These are phyloP conservation scores for Tragelaphus imberbis DNA, from an alignment of 2,113 vertebrate genomes.

Conservation along the genomic window DNA sequence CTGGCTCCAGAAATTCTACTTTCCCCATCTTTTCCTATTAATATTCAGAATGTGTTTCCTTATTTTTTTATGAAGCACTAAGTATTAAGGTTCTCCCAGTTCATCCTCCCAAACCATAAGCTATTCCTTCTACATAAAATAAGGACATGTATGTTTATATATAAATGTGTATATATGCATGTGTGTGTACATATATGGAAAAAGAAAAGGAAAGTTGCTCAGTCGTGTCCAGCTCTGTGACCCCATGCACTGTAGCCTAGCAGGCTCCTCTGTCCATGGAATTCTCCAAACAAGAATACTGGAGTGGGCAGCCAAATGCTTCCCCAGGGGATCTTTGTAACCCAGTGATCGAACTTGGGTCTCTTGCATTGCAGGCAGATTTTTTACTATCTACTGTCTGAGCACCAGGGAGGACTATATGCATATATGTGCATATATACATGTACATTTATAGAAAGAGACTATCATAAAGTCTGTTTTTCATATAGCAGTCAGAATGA, in stretches of 20 bases:
- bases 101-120: neutral
- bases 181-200: neutral
- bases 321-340: neutral
- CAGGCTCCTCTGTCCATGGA: neutral
- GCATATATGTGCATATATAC: neutral
- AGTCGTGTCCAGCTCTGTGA: rapidly evolving
- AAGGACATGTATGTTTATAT: neutral
- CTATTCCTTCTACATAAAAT: neutral
- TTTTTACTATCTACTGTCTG: neutral
- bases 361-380: neutral
- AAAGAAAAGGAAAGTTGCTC: neutral
- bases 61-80: neutral
- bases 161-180: neutral
- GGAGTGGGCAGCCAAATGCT: neutral
- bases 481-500: neutral
- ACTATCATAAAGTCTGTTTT: neutral
- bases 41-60: neutral
- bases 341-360: neutral
- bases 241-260: neutral
- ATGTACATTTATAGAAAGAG: neutral
- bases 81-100: neutral
- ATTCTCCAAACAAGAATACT: neutral
- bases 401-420: neutral
- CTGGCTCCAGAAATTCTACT: neutral
- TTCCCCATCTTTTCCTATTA: neutral